Percentiles rank a stretch among this genome's conserved stretches.
Evolutionary conservation across 2,888 invertebrate species (phyloP).

Genomic region (Macrosiphum euphorbiae): DNA sequence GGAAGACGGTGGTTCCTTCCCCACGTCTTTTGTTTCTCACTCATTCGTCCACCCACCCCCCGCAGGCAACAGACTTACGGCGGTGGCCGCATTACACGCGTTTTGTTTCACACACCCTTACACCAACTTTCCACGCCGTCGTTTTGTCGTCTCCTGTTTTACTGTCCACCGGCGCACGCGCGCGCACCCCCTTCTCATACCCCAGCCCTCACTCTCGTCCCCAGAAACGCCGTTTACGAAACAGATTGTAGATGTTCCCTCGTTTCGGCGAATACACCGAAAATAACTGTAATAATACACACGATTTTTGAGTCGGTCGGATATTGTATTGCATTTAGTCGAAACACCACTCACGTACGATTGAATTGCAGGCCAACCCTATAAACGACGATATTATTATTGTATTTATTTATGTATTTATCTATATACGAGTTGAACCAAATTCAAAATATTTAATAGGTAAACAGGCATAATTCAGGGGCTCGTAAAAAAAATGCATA

Average conservation of each 20-base stretch:
- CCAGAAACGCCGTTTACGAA: not conserved
- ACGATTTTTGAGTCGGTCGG: not conserved
- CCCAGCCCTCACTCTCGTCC: not conserved
- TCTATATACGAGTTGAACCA: not conserved
- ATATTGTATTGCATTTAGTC: not conserved
- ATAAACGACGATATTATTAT: too few relatives aligned
- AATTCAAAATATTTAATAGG: too few relatives aligned
- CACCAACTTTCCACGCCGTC: constrained; percentile 19
- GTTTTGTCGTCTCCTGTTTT: constrained; percentile 24
- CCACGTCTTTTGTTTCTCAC: constrained; percentile 41
- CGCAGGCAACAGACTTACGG: not conserved
- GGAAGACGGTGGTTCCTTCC: not conserved
- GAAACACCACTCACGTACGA: not conserved
- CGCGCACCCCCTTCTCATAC: not conserved
- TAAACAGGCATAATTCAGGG: not conserved
- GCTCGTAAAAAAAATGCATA: not conserved
- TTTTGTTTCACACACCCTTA: constrained; percentile 17
- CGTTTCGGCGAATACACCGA: not conserved
- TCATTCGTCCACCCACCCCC: not conserved
- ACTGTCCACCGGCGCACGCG: constrained; percentile 10
- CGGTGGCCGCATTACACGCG: not conserved
- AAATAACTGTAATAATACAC: not conserved
- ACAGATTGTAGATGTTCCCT: constrained; percentile 9
- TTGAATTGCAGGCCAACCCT: not conserved
- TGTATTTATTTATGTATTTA: too few relatives aligned